A percentile compares a stretch with the other conserved stretches of the same genome.
These are phyloP conservation scores for Oreochromis spilurus DNA, from an alignment of 2,113 vertebrate genomes.

Conservation along the genomic window DNA sequence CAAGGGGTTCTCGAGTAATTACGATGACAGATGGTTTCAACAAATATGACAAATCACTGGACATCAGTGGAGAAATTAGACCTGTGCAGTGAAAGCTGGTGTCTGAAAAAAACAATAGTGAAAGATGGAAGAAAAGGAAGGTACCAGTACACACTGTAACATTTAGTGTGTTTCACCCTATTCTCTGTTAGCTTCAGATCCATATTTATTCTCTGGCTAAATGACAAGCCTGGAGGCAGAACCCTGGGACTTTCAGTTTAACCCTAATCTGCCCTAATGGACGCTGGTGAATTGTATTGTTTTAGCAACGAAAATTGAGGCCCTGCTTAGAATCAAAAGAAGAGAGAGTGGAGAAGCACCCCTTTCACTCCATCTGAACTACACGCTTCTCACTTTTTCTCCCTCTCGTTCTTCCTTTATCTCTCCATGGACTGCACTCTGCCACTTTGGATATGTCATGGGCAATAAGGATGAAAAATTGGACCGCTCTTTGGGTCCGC, in stretches of 20 bases:
- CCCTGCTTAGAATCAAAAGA: background rate
- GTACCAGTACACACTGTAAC: background rate
- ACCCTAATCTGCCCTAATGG: conserved; percentile 27
- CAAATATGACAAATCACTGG: background rate
- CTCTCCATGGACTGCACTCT: conserved; percentile 45
- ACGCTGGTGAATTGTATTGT: conserved; percentile 49
- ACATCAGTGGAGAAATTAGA: background rate
- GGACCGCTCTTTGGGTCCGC: conserved; percentile 57
- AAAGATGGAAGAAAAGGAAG: background rate
- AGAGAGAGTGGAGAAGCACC: conserved; percentile 16
- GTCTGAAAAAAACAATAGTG: background rate
- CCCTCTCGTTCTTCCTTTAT: background rate
- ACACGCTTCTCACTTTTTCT: conserved; percentile 1
- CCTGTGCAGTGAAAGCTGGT: background rate
- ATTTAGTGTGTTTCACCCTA: background rate
- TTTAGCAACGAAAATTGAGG: conserved; percentile 34
- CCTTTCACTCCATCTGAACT: conserved; percentile 23
- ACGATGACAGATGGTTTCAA: conserved; percentile 8
- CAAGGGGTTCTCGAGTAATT: background rate
- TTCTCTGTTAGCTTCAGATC: background rate
- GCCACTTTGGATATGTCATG: conserved; percentile 83
- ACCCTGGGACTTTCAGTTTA: conserved; percentile 27
- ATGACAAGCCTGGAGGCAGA: background rate
- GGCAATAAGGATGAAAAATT: conserved; percentile 92
- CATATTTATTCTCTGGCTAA: background rate